Evolutionary conservation across 2,113 vertebrate genomes (phyloP).

Genomic region (Corvus moneduloides): DNA sequence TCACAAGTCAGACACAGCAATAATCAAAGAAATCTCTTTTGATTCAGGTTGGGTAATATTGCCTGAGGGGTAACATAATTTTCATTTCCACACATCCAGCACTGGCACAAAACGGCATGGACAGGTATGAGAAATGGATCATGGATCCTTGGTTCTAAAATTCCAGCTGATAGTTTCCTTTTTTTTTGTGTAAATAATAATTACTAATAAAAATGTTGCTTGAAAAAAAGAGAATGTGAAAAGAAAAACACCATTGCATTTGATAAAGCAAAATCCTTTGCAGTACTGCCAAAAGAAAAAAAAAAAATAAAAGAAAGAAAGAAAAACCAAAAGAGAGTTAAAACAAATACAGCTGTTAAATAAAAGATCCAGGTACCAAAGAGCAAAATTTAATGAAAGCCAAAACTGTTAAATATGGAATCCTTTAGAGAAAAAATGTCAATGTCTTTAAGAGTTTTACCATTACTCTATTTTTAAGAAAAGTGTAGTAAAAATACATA

Average conservation of each 20-base stretch:
- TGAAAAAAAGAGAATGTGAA: constrained; percentile 63
- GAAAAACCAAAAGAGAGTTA: constrained; percentile 57
- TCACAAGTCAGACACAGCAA: constrained; percentile 63
- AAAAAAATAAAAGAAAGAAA: background rate
- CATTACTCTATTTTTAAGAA: constrained; percentile 84
- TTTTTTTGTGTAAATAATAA: constrained; percentile 66
- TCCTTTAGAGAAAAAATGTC: constrained; percentile 82
- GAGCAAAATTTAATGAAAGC: constrained; percentile 86
- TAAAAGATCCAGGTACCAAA: constrained; percentile 84
- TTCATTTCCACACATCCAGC: constrained; percentile 56
- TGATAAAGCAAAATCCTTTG: constrained; percentile 31
- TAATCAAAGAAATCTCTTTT: constrained; percentile 51
- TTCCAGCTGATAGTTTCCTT: constrained; percentile 62
- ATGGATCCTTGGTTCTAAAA: constrained; percentile 72
- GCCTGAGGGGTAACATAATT: constrained; percentile 52
- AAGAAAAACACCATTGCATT: constrained; percentile 21
- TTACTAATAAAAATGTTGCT: constrained; percentile 36
- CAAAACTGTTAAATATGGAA: constrained; percentile 80
- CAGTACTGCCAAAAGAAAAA: background rate
- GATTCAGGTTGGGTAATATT: constrained; percentile 55
- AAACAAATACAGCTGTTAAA: constrained; percentile 79
- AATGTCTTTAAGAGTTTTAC: constrained; percentile 75
- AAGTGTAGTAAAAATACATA: constrained; percentile 88
- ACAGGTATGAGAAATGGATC: constrained; percentile 67
- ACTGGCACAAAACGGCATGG: constrained; percentile 70